Percentiles rank a stretch among this genome's conserved stretches.
Evolutionary conservation across 2,888 invertebrate species (phyloP).

Genomic region (Thumatha senex): DNA sequence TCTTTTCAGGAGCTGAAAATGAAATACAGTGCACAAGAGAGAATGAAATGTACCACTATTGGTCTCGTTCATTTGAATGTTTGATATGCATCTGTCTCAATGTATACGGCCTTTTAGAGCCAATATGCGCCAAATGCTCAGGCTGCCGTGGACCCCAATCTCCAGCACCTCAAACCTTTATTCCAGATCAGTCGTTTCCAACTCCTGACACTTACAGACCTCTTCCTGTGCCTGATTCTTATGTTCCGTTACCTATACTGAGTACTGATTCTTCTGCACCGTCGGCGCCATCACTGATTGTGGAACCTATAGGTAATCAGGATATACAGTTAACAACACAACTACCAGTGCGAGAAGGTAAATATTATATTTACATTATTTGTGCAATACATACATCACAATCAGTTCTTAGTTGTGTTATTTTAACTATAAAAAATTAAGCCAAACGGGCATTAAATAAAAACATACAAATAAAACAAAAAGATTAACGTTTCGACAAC

Average conservation of each 20-base stretch:
- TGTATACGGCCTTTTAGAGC: constrained; percentile 40
- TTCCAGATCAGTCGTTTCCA: constrained; percentile 12
- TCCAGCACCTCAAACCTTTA: constrained; percentile 8
- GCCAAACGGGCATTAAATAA: too few species aligned
- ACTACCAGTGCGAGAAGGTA: constrained; percentile 4
- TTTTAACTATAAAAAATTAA: too few species aligned
- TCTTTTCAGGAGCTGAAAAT: constrained; percentile 46
- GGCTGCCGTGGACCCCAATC: constrained; percentile 37
- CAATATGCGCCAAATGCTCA: constrained; percentile 58
- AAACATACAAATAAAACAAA: too few species aligned
- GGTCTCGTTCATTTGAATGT: constrained; percentile 47
- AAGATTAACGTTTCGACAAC: too few species aligned
- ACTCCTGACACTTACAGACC: constrained; percentile 23
- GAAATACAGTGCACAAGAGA: constrained; percentile 43
- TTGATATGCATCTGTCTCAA: constrained; percentile 60
- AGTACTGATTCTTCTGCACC: neutral
- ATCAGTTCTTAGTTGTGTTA: too few species aligned
- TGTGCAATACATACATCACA: neutral
- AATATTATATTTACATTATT: neutral
- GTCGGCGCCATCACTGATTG: neutral
- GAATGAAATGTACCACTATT: constrained; percentile 57
- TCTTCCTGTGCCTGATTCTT: constrained; percentile 10
- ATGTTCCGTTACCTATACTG: constrained; percentile 1
- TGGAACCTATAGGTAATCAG: neutral
- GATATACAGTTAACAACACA: neutral